phyloP scores from a whole-genome alignment of 2,888 invertebrate species.

The Dendrolimus houi region DNA sequence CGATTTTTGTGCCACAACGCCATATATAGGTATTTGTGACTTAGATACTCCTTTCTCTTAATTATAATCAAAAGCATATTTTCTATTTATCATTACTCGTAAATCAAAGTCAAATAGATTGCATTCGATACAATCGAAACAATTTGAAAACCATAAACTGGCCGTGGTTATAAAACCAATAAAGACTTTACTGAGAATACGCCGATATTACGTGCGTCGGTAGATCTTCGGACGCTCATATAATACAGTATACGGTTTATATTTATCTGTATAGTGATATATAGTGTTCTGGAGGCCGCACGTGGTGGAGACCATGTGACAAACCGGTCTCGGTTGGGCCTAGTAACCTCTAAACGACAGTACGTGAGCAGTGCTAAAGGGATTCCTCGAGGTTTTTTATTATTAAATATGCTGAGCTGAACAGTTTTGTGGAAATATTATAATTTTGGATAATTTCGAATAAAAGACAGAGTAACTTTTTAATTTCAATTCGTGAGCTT shows the following conservation, averaged over 20 bases:
- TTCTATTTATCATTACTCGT: background rate
- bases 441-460: background rate
- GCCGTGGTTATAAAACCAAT: conserved; percentile 11
- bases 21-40: too few species aligned
- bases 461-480: too few species aligned
- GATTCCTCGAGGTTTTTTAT: conserved; percentile 44
- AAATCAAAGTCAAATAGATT: background rate
- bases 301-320: conserved; percentile 69
- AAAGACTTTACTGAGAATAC: conserved; percentile 26
- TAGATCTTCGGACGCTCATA: conserved; percentile 14
- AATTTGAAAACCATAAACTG: conserved; percentile 28
- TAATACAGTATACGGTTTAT: conserved; percentile 13
- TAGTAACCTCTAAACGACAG: conserved; percentile 73
- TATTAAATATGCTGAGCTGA: conserved; percentile 22
- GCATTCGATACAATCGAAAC: conserved; percentile 6
- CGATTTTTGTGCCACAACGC: too few species aligned
- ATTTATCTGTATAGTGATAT: conserved; percentile 19
- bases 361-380: conserved; percentile 45
- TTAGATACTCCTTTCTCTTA: too few species aligned
- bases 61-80: too few species aligned
- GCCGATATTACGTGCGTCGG: conserved; percentile 13
- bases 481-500: too few species aligned
- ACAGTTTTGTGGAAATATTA: background rate
- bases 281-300: conserved; percentile 58
- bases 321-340: conserved; percentile 67